Evolutionary conservation across 2,888 invertebrate genomes (phyloP).

Genomic region (Leucania comma): DNA sequence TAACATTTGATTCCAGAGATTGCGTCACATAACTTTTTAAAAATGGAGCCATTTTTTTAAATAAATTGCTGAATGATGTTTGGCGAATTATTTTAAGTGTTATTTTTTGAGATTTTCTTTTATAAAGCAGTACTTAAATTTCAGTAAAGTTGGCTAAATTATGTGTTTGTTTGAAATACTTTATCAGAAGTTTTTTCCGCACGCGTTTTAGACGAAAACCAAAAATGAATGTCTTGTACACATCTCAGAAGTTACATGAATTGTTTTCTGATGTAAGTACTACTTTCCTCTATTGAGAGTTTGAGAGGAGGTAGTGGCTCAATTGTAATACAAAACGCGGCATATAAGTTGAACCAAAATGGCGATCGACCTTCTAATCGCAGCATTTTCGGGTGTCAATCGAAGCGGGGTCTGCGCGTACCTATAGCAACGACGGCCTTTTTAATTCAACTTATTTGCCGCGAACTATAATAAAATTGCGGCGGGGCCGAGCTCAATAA

Average conservation of each 20-base stretch:
- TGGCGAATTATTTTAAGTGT: slow-evolving; percentile 14
- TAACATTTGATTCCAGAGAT: background rate
- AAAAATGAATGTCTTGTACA: slow-evolving; percentile 73
- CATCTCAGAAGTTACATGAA: slow-evolving; percentile 66
- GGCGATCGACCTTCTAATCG: no score
- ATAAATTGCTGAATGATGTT: slow-evolving; percentile 25
- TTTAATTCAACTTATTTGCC: no score
- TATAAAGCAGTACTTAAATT: slow-evolving; percentile 16
- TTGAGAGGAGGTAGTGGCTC: no score
- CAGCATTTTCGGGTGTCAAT: no score
- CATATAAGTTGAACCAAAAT: no score
- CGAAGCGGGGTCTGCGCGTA: no score
- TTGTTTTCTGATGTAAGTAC: slow-evolving; percentile 54
- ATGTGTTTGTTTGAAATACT: slow-evolving; percentile 46
- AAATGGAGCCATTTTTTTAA: slow-evolving; percentile 53
- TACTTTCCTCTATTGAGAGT: background rate
- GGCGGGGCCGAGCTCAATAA: no score
- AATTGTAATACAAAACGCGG: no score
- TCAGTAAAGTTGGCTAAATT: slow-evolving; percentile 34
- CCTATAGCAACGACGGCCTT: no score
- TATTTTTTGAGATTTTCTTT: background rate
- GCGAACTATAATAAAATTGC: no score
- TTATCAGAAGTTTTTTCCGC: slow-evolving; percentile 27
- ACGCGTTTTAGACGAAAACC: slow-evolving; percentile 5
- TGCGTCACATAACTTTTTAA: slow-evolving; percentile 11